These are phyloP conservation scores for Drosophila orena DNA, from an alignment of 1,140 invertebrate genomes.

Conservation along the genomic window DNA sequence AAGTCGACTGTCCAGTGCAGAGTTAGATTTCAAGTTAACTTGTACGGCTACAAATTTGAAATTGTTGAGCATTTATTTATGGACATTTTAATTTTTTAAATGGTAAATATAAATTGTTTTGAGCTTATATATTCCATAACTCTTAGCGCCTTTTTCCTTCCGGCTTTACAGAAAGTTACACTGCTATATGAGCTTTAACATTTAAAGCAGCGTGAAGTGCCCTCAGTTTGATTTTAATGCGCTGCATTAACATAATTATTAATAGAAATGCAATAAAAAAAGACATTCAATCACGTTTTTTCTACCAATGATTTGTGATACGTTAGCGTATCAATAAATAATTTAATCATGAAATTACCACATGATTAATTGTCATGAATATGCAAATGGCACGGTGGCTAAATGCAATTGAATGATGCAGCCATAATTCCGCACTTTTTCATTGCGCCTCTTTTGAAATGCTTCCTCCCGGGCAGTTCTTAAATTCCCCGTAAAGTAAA, in stretches of 20 bases:
- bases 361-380: conserved; percentile 23
- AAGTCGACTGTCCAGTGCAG: not conserved
- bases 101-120: not conserved
- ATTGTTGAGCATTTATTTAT: too few relatives aligned
- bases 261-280: not conserved
- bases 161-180: too few relatives aligned
- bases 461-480: conserved; percentile 24
- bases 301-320: conserved; percentile 18
- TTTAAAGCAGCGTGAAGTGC: not conserved
- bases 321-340: conserved; percentile 24
- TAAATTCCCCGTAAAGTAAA: conserved; percentile 44
- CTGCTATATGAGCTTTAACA: not conserved
- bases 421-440: conserved; percentile 18
- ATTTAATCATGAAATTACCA: conserved; percentile 31
- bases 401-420: conserved; percentile 16
- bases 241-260: conserved; percentile 7
- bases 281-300: conserved; percentile 38
- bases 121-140: not conserved
- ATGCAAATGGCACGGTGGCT: conserved; percentile 13
- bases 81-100: not conserved
- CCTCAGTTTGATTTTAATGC: conserved; percentile 16
- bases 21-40: too few relatives aligned
- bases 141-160: too few relatives aligned
- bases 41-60: too few relatives aligned
- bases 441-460: conserved; percentile 12